phyloP scores from a whole-genome alignment of 2,797 vertebrate species.

The Intellagama lesueurii region DNA sequence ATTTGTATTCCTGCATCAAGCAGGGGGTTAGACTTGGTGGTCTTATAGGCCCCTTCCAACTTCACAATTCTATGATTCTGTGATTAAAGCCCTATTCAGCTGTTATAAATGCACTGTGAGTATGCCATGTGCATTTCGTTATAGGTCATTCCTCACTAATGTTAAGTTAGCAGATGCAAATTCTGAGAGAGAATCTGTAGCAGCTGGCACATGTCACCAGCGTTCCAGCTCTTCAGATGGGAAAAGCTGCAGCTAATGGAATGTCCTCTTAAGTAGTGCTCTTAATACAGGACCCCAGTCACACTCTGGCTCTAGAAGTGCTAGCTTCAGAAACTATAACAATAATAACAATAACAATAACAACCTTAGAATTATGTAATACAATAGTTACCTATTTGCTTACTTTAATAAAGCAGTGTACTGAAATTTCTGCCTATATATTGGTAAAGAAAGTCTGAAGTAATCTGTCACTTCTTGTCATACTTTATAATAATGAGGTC shows the following conservation, averaged over 20 bases:
- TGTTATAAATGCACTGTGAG: too few relatives aligned
- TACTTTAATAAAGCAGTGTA: background rate
- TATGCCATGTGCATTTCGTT: background rate
- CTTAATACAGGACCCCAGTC: background rate
- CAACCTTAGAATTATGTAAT: background rate
- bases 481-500: conserved; percentile 11
- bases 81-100: too few relatives aligned
- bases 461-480: background rate
- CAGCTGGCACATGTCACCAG: background rate
- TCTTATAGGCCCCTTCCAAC: too few relatives aligned
- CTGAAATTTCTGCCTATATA: conserved; percentile 18
- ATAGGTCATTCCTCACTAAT: background rate
- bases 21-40: too few relatives aligned
- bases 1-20: too few relatives aligned
- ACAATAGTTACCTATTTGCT: background rate
- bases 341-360: background rate
- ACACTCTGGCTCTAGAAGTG: background rate
- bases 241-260: background rate
- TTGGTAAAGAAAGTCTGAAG: background rate
- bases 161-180: background rate
- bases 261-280: background rate
- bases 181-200: background rate
- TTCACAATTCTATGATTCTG: too few relatives aligned
- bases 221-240: background rate
- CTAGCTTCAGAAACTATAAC: background rate